phyloP scores from a whole-genome alignment of 2,797 vertebrate genomes.

The Sebastiscus tertius region DNA sequence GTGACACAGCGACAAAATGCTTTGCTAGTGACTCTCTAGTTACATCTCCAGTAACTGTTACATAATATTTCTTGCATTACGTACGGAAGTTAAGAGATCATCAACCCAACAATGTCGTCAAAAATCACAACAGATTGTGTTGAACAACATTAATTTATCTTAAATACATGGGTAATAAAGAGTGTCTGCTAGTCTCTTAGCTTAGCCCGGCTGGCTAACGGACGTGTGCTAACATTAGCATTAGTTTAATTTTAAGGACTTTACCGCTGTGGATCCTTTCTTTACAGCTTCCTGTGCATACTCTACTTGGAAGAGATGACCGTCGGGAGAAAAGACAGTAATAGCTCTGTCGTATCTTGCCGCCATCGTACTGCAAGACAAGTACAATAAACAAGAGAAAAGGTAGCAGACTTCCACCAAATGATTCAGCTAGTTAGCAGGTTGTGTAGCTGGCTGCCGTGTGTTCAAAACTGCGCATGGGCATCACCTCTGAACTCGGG shows the following conservation, averaged over 20 bases:
- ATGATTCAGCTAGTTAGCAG: slow-evolving; percentile 79
- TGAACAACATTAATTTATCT: neutral
- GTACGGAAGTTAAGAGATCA: rapidly evolving
- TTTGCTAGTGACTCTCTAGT: slow-evolving; percentile 9
- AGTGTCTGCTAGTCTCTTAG: slow-evolving; percentile 38
- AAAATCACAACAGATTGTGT: neutral
- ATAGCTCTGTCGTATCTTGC: slow-evolving; percentile 91
- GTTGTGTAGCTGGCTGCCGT: neutral
- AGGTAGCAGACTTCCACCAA: slow-evolving; percentile 23
- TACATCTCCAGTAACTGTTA: neutral
- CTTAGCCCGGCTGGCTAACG: slow-evolving; percentile 45
- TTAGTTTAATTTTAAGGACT: slow-evolving; percentile 57
- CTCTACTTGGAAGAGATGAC: slow-evolving; percentile 92
- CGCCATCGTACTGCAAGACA: slow-evolving; percentile 77
- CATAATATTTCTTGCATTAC: too few species aligned
- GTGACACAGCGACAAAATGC: slow-evolving; percentile 79
- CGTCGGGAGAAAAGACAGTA: slow-evolving; percentile 91
- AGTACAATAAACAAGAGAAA: slow-evolving; percentile 26
- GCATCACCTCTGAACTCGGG: slow-evolving; percentile 65
- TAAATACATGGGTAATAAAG: neutral
- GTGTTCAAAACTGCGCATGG: slow-evolving; percentile 58
- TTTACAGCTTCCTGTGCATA: slow-evolving; percentile 93
- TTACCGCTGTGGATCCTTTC: slow-evolving; percentile 91
- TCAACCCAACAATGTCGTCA: neutral
- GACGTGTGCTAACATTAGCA: slow-evolving; percentile 47